These are phyloP conservation scores for Hemiscyllium ocellatum DNA, from an alignment of 2,113 vertebrate species.

Conservation along the genomic window DNA sequence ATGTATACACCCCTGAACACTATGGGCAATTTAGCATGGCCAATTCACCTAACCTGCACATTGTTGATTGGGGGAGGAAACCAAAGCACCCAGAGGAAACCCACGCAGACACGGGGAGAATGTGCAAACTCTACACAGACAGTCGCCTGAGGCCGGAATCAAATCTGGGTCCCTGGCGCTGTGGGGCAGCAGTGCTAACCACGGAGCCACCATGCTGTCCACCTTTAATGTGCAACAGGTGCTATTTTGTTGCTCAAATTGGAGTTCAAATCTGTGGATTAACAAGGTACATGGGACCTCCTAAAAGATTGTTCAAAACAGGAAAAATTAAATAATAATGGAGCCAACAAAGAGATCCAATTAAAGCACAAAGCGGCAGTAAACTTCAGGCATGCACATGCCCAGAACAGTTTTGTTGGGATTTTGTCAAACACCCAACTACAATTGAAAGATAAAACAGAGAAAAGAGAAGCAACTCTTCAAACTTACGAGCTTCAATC, in stretches of 20 bases:
- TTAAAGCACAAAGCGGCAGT: background rate
- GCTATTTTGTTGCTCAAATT: background rate
- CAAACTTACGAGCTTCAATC: slow-evolving; percentile 84
- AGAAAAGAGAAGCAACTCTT: slow-evolving; percentile 22
- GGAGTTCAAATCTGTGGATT: background rate
- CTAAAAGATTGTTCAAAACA: background rate
- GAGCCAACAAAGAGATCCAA: background rate
- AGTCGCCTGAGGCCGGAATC: too few species aligned
- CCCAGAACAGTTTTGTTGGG: background rate
- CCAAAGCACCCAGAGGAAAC: too few species aligned
- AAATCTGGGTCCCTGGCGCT: too few species aligned
- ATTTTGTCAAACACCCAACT: background rate
- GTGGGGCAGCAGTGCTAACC: too few species aligned
- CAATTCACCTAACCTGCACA: too few species aligned
- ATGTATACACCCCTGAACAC: too few species aligned
- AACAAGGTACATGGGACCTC: background rate
- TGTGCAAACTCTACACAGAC: too few species aligned
- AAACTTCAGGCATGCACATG: background rate
- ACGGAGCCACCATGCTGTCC: too few species aligned
- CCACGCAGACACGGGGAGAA: too few species aligned
- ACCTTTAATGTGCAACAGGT: background rate
- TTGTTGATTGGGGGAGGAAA: too few species aligned
- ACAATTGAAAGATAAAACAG: background rate
- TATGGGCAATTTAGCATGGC: too few species aligned
- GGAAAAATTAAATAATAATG: background rate